Evolutionary conservation across 2,113 vertebrate genomes (phyloP), one percentile per base, ranked within the genome.

Genomic region (Spea multiplicata): DNA sequence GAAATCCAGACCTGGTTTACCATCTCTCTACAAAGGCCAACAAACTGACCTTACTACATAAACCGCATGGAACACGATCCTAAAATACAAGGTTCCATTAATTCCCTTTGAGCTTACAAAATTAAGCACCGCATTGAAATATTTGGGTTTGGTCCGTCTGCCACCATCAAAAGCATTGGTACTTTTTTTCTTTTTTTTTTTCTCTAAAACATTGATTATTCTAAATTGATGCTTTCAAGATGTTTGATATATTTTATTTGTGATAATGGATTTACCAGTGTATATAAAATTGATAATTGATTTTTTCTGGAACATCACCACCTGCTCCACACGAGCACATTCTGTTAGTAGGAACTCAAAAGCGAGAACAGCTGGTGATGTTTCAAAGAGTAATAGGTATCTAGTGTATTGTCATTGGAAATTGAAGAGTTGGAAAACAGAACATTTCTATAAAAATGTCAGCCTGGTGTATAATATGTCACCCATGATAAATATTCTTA

Each of bases 361-460:
- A 55, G 57, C 8, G 14, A 70, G n/a, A 73, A 73, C 77, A 73
- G 62, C 70, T 80, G 77, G 62, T 14, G 52, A 66, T 30, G 62
- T 49, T 61, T 61, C 13, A 3, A 49, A 30, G 55, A 70, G 46
- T 12, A 44, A 77, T 44, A 49, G 75, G 53, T 59, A 64, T 44
- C 4, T 52, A 55, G 66, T 59, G 6, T 8, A 52, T 57, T 57
- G 62, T 79, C 62, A 73, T n/a, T 52, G 71, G 45, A 53, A 61
- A 73, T 14, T 16, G 44, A 66, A 72, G n/a, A 67, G 16, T 46
- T 44, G 52, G 69, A 76, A 76, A 59, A 53, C 53, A 10, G 66
- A 76, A 76, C 66, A 59, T 61, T 69, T 57, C 52, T 69, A 76
- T 69, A 76, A 76, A 70, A 76, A 30, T n/a, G 44, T 76, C 66